Conservation (phyloP, 2,888 invertebrate genomes). For the Callosobruchus maculatus region DNA sequence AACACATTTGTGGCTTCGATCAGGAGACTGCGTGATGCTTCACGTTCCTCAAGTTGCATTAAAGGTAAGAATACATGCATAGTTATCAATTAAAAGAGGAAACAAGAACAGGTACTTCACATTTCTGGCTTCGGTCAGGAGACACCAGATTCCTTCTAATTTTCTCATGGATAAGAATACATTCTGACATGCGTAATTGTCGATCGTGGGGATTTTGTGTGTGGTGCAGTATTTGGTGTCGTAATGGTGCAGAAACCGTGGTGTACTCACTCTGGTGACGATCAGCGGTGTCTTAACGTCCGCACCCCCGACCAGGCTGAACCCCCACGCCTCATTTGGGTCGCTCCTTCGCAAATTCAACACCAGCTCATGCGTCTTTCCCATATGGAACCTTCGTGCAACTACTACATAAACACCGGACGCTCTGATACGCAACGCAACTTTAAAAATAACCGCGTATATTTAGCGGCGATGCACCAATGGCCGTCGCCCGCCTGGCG, state of each 20-base stretch:
- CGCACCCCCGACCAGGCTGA: slow-evolving; percentile 81
- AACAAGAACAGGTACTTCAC: too few relatives aligned
- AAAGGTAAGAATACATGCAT: too few relatives aligned
- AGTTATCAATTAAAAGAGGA: too few relatives aligned
- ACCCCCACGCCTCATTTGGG: slow-evolving; percentile 76
- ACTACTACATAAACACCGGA: not conserved
- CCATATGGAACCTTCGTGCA: slow-evolving; percentile 41
- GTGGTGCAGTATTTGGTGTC: not conserved
- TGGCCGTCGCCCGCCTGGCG: not conserved
- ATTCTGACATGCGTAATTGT: not conserved
- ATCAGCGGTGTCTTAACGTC: slow-evolving; percentile 84
- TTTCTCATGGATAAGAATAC: not conserved
- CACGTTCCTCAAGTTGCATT: too few relatives aligned
- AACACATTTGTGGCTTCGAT: too few relatives aligned
- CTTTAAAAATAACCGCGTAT: not conserved
- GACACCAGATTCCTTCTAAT: too few relatives aligned
- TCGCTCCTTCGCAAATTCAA: slow-evolving; percentile 70
- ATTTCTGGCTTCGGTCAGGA: too few relatives aligned
- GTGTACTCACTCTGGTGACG: slow-evolving; percentile 74
- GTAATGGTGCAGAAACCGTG: not conserved
- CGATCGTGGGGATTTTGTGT: not conserved
- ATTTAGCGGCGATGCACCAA: slow-evolving; percentile 4
- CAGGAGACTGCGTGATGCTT: too few relatives aligned
- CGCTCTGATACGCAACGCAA: slow-evolving; percentile 1
- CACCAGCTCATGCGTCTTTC: slow-evolving; percentile 72